Conservation (phyloP, 2,797 vertebrate genomes). For the Argya squamiceps region DNA sequence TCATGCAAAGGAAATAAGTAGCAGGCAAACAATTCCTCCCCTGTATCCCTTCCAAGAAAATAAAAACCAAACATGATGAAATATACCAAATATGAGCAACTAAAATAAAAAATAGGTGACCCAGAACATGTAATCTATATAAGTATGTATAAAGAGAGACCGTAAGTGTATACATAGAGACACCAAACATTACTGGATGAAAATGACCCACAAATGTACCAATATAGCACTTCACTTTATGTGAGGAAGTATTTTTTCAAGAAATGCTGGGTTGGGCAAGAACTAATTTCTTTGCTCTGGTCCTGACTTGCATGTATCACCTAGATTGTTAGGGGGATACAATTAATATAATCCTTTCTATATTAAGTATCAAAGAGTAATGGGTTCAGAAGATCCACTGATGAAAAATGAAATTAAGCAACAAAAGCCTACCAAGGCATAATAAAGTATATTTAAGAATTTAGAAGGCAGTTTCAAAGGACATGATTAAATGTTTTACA, state of each 20-base stretch:
- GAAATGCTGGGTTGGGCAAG: accelerated
- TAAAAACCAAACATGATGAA: accelerated
- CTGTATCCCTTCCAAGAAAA: accelerated
- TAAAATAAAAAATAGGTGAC: background rate
- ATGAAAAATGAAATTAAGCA: background rate
- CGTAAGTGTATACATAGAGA: too few relatives aligned
- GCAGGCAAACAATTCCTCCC: background rate
- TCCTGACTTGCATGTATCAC: background rate
- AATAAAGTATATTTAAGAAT: background rate
- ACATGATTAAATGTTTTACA: background rate
- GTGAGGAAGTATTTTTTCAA: background rate
- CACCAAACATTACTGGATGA: background rate
- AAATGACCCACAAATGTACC: background rate
- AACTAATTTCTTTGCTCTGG: background rate
- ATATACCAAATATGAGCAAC: background rate
- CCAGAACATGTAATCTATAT: background rate
- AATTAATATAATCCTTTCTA: background rate
- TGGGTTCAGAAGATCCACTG: background rate
- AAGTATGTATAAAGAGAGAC: background rate
- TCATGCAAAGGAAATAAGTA: background rate
- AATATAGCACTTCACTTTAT: background rate
- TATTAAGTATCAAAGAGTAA: background rate
- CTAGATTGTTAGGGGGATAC: background rate
- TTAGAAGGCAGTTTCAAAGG: background rate
- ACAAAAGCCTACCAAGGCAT: background rate